A percentile compares a stretch with the other conserved stretches of the same genome.
Evolutionary conservation across 92 coral and sea anemone species (phyloP).

Genomic region (Diadumene lineata): DNA sequence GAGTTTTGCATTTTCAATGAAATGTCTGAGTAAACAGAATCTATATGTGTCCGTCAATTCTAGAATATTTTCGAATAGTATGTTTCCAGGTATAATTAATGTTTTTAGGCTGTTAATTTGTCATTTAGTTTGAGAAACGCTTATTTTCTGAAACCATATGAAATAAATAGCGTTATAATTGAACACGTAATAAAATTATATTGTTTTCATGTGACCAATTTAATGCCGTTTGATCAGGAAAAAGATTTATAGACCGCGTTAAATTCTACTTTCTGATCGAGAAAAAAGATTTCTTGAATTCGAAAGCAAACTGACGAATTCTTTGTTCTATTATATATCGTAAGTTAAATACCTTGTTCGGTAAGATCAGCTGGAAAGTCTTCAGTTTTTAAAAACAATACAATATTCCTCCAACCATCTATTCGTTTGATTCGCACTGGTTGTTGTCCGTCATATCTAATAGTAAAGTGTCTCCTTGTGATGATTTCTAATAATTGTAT

Average conservation of each 20-base stretch:
- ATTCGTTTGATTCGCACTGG: slow-evolving; percentile 45
- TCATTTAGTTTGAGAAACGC: no score
- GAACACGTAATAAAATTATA: no score
- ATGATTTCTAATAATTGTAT: slow-evolving; percentile 56
- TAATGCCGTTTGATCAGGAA: no score
- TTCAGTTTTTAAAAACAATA: slow-evolving; percentile 62
- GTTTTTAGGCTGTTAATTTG: no score
- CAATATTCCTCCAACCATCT: slow-evolving; percentile 64
- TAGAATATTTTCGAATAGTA: neutral
- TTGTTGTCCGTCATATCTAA: slow-evolving; percentile 37
- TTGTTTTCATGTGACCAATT: no score
- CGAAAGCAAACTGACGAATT: no score
- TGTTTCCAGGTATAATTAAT: neutral
- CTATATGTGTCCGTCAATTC: neutral
- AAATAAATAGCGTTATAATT: no score
- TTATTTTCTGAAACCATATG: no score
- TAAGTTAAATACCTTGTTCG: slow-evolving; percentile 55
- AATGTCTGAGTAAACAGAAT: neutral
- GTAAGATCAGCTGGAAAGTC: slow-evolving; percentile 44
- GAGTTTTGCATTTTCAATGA: slow-evolving; percentile 1
- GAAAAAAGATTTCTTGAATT: no score
- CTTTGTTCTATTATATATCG: no score
- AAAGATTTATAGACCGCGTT: no score
- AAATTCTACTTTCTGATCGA: no score
- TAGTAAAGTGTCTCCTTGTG: slow-evolving; percentile 39